These are phyloP conservation scores for Himalopsyche phryganea DNA, from an alignment of 1,140 invertebrate species.

Conservation along the genomic window DNA sequence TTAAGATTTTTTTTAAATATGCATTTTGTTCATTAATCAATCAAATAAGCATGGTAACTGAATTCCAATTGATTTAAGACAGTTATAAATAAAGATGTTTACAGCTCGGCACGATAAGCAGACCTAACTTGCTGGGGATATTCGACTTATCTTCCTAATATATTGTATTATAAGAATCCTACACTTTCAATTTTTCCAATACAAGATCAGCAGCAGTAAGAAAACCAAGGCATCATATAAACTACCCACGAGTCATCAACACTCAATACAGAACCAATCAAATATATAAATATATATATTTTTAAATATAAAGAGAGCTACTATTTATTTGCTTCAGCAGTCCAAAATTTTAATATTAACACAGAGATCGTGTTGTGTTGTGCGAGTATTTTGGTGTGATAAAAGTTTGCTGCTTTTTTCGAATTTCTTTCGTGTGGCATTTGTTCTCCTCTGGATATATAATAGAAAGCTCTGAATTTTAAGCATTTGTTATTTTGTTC, in stretches of 20 bases:
- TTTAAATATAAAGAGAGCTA: conserved; percentile 12
- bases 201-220: conserved; percentile 19
- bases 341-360: conserved; percentile 19
- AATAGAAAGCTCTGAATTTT: too few relatives aligned
- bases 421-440: too few relatives aligned
- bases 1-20: too few relatives aligned
- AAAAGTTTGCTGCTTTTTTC: neutral
- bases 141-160: too few relatives aligned
- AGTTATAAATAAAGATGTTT: too few relatives aligned
- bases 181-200: conserved; percentile 6
- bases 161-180: neutral
- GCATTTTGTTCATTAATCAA: too few relatives aligned
- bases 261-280: conserved; percentile 20
- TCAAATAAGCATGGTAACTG: too few relatives aligned
- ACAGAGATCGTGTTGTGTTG: conserved; percentile 16
- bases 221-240: conserved; percentile 23
- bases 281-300: neutral
- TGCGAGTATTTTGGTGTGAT: conserved; percentile 3
- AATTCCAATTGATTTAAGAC: too few relatives aligned
- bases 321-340: conserved; percentile 15
- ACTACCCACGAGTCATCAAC: conserved; percentile 19
- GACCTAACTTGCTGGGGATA: too few relatives aligned
- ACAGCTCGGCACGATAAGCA: too few relatives aligned
- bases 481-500: too few relatives aligned
- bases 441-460: too few relatives aligned